These are phyloP conservation scores for Huso huso DNA, from an alignment of 2,797 vertebrate species.

Conservation along the genomic window DNA sequence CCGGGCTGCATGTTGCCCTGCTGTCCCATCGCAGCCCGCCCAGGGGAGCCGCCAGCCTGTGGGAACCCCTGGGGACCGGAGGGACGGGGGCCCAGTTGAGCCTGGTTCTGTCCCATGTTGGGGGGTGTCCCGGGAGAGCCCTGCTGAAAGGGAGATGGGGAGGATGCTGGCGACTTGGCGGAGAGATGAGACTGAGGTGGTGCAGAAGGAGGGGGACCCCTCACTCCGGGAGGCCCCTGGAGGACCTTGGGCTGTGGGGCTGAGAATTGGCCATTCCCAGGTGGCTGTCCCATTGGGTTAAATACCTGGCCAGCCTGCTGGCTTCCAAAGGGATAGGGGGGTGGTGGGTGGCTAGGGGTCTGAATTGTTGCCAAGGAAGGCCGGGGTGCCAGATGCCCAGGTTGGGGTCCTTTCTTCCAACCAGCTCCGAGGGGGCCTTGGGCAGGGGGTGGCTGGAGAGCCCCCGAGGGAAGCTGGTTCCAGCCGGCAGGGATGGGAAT, in stretches of 20 bases:
- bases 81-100: constrained; percentile 79
- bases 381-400: constrained; percentile 76
- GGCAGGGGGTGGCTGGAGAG: constrained; percentile 75
- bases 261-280: constrained; percentile 82
- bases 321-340: constrained; percentile 95
- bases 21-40: constrained; percentile 75
- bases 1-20: constrained; percentile 83
- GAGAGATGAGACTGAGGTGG: constrained; percentile 83
- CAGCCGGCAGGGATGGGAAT: constrained; percentile 86
- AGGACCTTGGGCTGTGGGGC: constrained; percentile 87
- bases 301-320: constrained; percentile 87
- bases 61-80: constrained; percentile 87
- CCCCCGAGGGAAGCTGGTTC: constrained; percentile 85
- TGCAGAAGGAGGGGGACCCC: constrained; percentile 73
- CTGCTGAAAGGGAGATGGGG: constrained; percentile 92
- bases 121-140: constrained; percentile 93
- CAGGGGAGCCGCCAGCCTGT: constrained; percentile 85
- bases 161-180: constrained; percentile 92
- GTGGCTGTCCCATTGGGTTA: constrained; percentile 75
- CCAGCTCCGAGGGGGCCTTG: constrained; percentile 71
- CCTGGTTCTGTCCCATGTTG: constrained; percentile 71
- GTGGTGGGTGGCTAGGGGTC: constrained; percentile 93
- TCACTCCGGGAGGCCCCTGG: constrained; percentile 70
- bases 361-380: constrained; percentile 86
- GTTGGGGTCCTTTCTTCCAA: constrained; percentile 87